These are phyloP conservation scores for Bubalus kerabau DNA, from an alignment of 2,113 vertebrate species.

Conservation along the genomic window DNA sequence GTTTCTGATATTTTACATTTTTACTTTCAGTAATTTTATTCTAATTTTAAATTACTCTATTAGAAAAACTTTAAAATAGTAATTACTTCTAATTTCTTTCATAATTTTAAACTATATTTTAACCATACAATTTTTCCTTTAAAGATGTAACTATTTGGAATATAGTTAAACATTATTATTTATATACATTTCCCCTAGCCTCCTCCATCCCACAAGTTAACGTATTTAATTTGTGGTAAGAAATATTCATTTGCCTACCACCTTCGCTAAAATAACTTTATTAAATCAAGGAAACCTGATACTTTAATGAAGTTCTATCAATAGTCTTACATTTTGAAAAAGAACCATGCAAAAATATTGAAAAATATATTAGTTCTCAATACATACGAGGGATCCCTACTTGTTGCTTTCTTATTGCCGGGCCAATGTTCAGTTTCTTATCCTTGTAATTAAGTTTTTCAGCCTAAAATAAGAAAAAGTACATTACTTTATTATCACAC, in stretches of 20 bases:
- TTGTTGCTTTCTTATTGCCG: slow-evolving; percentile 87
- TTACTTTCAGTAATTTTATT: slow-evolving; percentile 13
- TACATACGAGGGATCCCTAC: slow-evolving; percentile 82
- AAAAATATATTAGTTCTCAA: slow-evolving; percentile 57
- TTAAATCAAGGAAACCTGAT: slow-evolving; percentile 24
- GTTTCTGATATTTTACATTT: slow-evolving; percentile 28
- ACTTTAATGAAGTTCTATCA: slow-evolving; percentile 20
- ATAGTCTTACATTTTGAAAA: slow-evolving; percentile 36
- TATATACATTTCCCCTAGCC: not conserved
- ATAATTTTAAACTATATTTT: slow-evolving; percentile 32
- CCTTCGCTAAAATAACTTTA: slow-evolving; percentile 24
- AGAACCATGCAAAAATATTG: not conserved
- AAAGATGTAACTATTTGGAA: not conserved
- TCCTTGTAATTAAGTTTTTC: slow-evolving; percentile 85
- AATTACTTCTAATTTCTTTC: slow-evolving; percentile 18
- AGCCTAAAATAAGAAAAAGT: slow-evolving; percentile 78
- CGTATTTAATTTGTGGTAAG: not conserved
- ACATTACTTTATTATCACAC: slow-evolving; percentile 36
- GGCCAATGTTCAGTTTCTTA: slow-evolving; percentile 88
- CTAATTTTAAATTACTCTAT: slow-evolving; percentile 37
- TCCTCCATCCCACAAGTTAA: not conserved
- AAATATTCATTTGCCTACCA: not conserved
- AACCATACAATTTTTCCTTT: slow-evolving; percentile 20
- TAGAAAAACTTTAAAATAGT: not conserved
- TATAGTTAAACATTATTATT: slow-evolving; percentile 26